These are phyloP conservation scores for Branchipolynoe longqiensis DNA, from an alignment of 2,888 invertebrate species.

Conservation along the genomic window DNA sequence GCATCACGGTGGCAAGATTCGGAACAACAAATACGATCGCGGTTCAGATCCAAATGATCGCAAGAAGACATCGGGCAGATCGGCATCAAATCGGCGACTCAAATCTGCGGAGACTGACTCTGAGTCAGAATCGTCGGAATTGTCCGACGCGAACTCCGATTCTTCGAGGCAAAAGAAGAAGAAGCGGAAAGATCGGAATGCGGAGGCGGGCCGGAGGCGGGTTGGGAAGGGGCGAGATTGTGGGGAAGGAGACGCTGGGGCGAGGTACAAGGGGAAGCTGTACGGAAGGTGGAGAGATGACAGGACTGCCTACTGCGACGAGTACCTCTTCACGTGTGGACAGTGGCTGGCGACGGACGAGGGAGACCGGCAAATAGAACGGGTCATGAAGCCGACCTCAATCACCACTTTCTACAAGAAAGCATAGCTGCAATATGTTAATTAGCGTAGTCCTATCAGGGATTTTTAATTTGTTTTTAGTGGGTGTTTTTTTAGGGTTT, in stretches of 20 bases:
- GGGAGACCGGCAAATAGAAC: slow-evolving; percentile 38
- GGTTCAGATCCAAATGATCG: neutral
- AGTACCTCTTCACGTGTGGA: slow-evolving; percentile 48
- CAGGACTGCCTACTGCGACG: slow-evolving; percentile 61
- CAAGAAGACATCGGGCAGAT: neutral
- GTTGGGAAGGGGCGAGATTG: slow-evolving; percentile 40
- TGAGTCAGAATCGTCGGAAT: slow-evolving; percentile 36
- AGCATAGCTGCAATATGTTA: too few species aligned
- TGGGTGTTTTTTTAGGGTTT: too few species aligned
- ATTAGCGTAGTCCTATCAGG: too few species aligned
- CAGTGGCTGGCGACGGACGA: slow-evolving; percentile 57
- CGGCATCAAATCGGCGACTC: neutral
- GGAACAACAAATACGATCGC: neutral
- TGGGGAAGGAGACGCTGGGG: slow-evolving; percentile 55
- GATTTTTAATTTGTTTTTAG: too few species aligned
- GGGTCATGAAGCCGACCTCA: slow-evolving; percentile 36
- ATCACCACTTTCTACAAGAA: slow-evolving; percentile 56
- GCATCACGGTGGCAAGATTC: neutral
- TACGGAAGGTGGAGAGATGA: slow-evolving; percentile 46
- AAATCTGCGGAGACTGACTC: neutral
- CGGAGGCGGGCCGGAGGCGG: slow-evolving; percentile 19
- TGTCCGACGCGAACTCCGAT: too few species aligned
- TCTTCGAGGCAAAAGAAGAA: slow-evolving; percentile 15
- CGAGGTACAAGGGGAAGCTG: slow-evolving; percentile 34
- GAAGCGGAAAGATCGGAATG: slow-evolving; percentile 1